Evolutionary conservation across 2,888 invertebrate genomes (phyloP).

Genomic region (Sturmia bella): DNA sequence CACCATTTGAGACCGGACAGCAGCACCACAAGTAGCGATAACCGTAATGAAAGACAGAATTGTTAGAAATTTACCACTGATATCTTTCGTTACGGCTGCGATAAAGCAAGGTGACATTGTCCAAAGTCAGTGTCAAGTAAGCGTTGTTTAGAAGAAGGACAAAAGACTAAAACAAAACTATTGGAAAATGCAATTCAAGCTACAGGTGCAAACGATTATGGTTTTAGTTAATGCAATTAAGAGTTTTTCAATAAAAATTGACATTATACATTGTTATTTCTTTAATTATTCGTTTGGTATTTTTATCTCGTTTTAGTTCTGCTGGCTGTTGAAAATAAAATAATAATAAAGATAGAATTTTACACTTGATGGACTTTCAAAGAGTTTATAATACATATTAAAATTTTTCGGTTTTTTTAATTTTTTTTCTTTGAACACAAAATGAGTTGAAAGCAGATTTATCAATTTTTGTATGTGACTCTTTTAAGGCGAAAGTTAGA

Average conservation of each 20-base stretch:
- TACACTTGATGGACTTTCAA: too few species aligned
- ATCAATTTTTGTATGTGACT: too few species aligned
- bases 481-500: too few species aligned
- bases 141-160: too few species aligned
- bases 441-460: too few species aligned
- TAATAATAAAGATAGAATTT: too few species aligned
- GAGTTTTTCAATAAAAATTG: background rate
- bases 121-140: slow-evolving; percentile 48
- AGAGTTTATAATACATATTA: too few species aligned
- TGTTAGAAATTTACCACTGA: slow-evolving; percentile 51
- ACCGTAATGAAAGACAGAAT: slow-evolving; percentile 45
- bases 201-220: slow-evolving; percentile 40
- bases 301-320: background rate
- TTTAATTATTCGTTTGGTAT: slow-evolving; percentile 8
- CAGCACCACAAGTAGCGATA: slow-evolving; percentile 45
- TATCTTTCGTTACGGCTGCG: slow-evolving; percentile 47
- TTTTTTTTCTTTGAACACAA: too few species aligned
- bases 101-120: slow-evolving; percentile 55
- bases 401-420: too few species aligned
- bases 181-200: background rate
- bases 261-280: background rate
- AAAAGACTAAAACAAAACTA: background rate
- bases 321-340: too few species aligned
- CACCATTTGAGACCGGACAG: slow-evolving; percentile 15
- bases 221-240: background rate